phyloP scores from a whole-genome alignment of 2,888 invertebrate species.

The Apodemia duryi region DNA sequence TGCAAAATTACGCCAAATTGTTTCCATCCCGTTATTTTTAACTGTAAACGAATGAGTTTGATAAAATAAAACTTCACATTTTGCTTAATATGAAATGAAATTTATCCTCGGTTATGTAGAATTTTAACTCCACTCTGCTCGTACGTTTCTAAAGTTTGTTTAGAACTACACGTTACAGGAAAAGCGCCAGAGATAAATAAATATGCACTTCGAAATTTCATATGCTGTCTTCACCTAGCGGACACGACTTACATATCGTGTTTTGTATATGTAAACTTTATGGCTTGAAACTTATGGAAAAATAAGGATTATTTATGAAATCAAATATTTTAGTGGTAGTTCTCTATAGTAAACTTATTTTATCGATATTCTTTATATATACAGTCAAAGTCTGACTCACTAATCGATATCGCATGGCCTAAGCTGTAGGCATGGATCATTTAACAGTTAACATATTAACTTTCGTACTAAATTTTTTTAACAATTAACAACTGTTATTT shows the following conservation, averaged over 20 bases:
- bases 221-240: neutral
- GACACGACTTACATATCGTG: neutral
- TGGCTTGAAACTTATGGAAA: neutral
- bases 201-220: constrained; percentile 11
- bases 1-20: neutral
- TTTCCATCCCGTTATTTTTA: neutral
- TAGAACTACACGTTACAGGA: constrained; percentile 12
- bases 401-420: too few species aligned
- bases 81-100: neutral
- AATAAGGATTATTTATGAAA: too few species aligned
- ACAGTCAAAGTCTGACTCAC: too few species aligned
- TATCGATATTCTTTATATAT: too few species aligned
- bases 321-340: too few species aligned
- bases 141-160: constrained; percentile 22
- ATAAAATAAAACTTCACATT: constrained; percentile 1
- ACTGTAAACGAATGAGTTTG: neutral
- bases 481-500: too few species aligned
- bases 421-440: too few species aligned
- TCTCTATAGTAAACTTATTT: too few species aligned
- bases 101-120: constrained; percentile 22
- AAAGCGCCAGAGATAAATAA: constrained; percentile 1
- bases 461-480: too few species aligned
- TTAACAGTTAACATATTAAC: too few species aligned
- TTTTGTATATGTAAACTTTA: neutral
- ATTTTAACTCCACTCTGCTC: constrained; percentile 35